Base-by-base conservation (phyloP, 2,113 vertebrate species). In the Mungos mungo region DNA sequence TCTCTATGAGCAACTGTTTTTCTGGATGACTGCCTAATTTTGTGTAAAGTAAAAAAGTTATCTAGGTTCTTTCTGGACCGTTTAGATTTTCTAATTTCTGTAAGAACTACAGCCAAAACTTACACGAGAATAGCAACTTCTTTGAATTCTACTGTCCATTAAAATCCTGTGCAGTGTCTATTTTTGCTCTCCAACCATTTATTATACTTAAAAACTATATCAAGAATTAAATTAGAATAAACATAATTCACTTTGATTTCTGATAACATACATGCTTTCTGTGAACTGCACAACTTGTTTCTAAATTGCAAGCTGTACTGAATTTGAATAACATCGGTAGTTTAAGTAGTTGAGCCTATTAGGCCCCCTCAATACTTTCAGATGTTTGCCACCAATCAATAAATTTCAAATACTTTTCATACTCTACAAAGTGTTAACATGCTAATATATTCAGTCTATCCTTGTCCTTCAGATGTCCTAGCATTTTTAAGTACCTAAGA, bases 241-340 rank as follows among this genome's bases (percentile, higher is more conserved):
- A 96, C 80, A 72, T 38, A 95, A 77, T 82, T 95, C 54, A 81
- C 69, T 96, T 96, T 97, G 54, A 96, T 95, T 21, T 96, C n/a
- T 92, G 85, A 76, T 95, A 38, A 93, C 27, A 74, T 90, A 76
- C 80, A 98, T 97, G 8, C 3, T 89, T 96, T 89, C 38, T 76
- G 3, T 83, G 25, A 19, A 52, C 90, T 60, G 94, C 80, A 94
- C 18, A 96, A 79, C 2, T 12, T 69, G 18, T 74, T 57, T 82
- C 31, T 84, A 71, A 94, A 35, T 76, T 97, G 25, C 12, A n/a
- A 94, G 1, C 1, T 83, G 90, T 63, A 82, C 81, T 94, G 80
- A 12, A 4, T 60, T 91, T 68, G 31, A 72, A 93, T 63, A 72
- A 14, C 10, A 69, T 84, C 29, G 95, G 57, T 79, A 69, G 29